Evolutionary conservation across 2,113 vertebrate genomes (phyloP).

Genomic region (Macquaria ambigua): DNA sequence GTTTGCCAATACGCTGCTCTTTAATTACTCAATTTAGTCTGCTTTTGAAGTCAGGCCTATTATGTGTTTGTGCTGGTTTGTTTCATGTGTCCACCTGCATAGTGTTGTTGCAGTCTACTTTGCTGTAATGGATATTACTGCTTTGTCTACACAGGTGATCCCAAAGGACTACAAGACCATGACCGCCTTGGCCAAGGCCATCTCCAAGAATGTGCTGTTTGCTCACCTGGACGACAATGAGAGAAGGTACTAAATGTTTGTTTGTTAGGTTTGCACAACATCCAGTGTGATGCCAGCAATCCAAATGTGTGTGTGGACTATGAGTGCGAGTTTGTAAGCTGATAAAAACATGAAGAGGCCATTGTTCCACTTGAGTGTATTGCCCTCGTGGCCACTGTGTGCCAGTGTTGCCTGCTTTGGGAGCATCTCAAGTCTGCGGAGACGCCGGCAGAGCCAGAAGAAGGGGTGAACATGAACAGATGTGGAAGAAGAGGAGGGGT

Average conservation of each 20-base stretch:
- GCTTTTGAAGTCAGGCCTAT: constrained; percentile 71
- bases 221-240: constrained; percentile 98
- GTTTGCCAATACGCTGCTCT: constrained; percentile 75
- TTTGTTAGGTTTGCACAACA: constrained; percentile 1
- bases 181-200: constrained; percentile 97
- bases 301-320: constrained; percentile 1
- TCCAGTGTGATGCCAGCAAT: constrained; percentile 9
- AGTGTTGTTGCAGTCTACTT: constrained; percentile 34
- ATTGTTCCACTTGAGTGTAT: constrained; percentile 34
- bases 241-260: constrained; percentile 88
- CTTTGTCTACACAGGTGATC: constrained; percentile 89
- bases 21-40: constrained; percentile 74
- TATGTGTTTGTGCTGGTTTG: constrained; percentile 61
- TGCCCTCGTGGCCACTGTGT: constrained; percentile 65
- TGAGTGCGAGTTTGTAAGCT: constrained; percentile 23
- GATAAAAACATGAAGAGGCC: constrained; percentile 28
- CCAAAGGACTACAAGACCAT: constrained; percentile 99
- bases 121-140: constrained; percentile 32
- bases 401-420: constrained; percentile 66
- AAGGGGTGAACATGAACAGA: constrained; percentile 40
- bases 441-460: background rate
- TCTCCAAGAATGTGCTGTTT: constrained; percentile 98
- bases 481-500: constrained; percentile 41
- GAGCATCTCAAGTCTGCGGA: constrained; percentile 8
- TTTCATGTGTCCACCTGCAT: constrained; percentile 76